Evolutionary conservation across 53 echinoderm and acorn worm genomes (phyloP), one percentile per base, ranked within the genome.

Genomic region (Crossaster papposus): DNA sequence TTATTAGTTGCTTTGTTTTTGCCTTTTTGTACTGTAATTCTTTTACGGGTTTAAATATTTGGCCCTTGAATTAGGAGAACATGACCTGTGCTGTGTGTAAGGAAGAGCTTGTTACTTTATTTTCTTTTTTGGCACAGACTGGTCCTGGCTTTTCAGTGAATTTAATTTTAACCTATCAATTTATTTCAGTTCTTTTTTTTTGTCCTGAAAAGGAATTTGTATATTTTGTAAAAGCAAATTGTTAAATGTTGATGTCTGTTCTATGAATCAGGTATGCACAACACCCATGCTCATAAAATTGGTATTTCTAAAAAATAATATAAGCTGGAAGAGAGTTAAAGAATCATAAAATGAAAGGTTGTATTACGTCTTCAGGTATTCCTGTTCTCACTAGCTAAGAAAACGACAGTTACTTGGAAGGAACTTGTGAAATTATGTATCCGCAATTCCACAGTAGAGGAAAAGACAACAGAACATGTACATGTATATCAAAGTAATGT

Each of bases 211-310:
- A n/a, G n/a, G n/a, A 44, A 18, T 31, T 30, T 81, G 81, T 81
- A 22, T 81, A 55, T 81, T 23, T 81, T 33, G 81, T 54, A 17
- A 29, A 26, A 11, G 30, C 36, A 31, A 54, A 15, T 80, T 17
- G 62, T 33, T 63, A 14, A 81, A 58, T 79, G 81, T 32, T 58
- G 30, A 1, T 81, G 81, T 81, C 81, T 81, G 81, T 81, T 63
- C 58, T 23, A 33, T 55, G 26, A 10, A 31, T 81, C 62, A 8
- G 77, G 87, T 87, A 36, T 87, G 87, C 87, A 87, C 87, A 87
- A 87, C 87, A 87, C 87, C 87, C 87, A 87, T 87, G 87, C 87
- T 58, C 52, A 9, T 87, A 33, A 63, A 38, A 26, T 28, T 68
- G 24, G 37, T 17, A 65, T 83, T 54, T 22, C 34, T 9, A 29